Conservation (phyloP, 2,888 invertebrate genomes). For the Pseudanteris insignis region DNA sequence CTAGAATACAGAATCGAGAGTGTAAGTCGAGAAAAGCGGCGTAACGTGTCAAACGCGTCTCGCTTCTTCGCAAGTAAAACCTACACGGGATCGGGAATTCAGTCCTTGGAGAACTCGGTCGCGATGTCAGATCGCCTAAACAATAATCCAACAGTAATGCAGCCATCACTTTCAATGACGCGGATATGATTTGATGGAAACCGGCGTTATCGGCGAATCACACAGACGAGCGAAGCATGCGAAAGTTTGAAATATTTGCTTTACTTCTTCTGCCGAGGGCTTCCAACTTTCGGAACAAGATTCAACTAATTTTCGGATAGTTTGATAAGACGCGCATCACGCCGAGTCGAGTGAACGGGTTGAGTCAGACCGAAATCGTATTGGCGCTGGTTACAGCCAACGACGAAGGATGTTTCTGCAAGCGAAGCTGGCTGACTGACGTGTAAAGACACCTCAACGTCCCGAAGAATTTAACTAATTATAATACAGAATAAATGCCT, state of each 20-base stretch:
- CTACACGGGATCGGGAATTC: too few relatives aligned
- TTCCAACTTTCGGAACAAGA: slow-evolving; percentile 64
- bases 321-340: slow-evolving; percentile 62
- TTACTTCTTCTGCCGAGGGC: slow-evolving; percentile 46
- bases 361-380: slow-evolving; percentile 59
- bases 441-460: slow-evolving; percentile 66
- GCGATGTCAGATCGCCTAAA: too few relatives aligned
- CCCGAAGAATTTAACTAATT: slow-evolving; percentile 66
- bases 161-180: slow-evolving; percentile 9
- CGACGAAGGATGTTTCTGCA: slow-evolving; percentile 59
- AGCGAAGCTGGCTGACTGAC: slow-evolving; percentile 65
- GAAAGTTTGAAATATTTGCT: slow-evolving; percentile 9
- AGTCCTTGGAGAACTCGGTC: too few relatives aligned
- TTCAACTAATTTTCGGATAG: slow-evolving; percentile 65
- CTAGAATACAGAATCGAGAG: slow-evolving; percentile 48
- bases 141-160: slow-evolving; percentile 10
- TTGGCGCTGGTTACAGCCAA: slow-evolving; percentile 45
- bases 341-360: slow-evolving; percentile 58
- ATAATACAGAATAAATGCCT: slow-evolving; percentile 66
- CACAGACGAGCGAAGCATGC: neutral
- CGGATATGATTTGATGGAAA: slow-evolving; percentile 6
- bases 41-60: slow-evolving; percentile 62
- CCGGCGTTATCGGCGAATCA: neutral
- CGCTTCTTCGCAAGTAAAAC: slow-evolving; percentile 43
- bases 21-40: slow-evolving; percentile 59